Evolutionary conservation across 1,140 invertebrate species (phyloP).

Genomic region (Eciton burchellii): DNA sequence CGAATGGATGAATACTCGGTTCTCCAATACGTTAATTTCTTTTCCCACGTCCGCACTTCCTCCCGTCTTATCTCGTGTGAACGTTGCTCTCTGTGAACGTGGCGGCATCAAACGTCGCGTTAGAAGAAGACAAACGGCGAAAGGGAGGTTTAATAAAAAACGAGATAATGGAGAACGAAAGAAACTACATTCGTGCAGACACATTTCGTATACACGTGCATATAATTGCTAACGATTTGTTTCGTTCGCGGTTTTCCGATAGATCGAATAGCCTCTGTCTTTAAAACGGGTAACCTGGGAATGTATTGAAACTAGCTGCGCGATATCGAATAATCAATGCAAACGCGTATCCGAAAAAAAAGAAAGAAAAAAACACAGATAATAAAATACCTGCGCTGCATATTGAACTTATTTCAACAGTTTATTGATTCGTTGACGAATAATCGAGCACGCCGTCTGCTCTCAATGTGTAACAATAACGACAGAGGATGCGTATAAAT

Average conservation of each 20-base stretch:
- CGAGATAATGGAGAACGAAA: neutral
- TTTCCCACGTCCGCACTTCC: no score
- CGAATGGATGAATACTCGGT: no score
- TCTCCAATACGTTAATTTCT: no score
- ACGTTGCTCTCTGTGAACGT: no score
- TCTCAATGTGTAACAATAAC: slow-evolving; percentile 44
- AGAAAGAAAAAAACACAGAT: no score
- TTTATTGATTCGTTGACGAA: slow-evolving; percentile 60
- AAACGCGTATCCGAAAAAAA: slow-evolving; percentile 48
- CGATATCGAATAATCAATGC: slow-evolving; percentile 57
- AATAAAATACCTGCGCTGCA: slow-evolving; percentile 30
- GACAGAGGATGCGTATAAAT: slow-evolving; percentile 43
- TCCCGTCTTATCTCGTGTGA: no score
- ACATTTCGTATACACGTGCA: neutral
- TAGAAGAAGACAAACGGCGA: no score
- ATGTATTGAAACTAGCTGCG: slow-evolving; percentile 37
- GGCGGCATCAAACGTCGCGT: no score
- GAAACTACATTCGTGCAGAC: neutral
- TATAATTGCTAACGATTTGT: slow-evolving; percentile 24
- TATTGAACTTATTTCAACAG: slow-evolving; percentile 57
- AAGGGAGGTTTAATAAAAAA: neutral
- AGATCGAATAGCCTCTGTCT: slow-evolving; percentile 38
- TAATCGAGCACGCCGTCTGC: slow-evolving; percentile 48
- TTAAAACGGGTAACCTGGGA: slow-evolving; percentile 22
- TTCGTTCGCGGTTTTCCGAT: slow-evolving; percentile 27